Conservation (phyloP, 2,113 vertebrate species). For the Cephalopholis sonnerati region DNA sequence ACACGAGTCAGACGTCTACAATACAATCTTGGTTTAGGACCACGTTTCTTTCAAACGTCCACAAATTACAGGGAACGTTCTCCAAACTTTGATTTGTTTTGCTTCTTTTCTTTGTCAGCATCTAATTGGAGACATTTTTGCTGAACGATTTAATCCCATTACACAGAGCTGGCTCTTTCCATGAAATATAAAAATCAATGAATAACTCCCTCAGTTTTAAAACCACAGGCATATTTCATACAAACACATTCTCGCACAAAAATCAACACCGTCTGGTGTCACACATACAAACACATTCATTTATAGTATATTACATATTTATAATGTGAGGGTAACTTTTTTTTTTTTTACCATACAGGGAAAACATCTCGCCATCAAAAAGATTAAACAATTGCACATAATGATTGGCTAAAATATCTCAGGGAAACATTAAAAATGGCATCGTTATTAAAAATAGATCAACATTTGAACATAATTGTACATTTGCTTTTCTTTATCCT, state of each 20-base stretch:
- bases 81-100: slow-evolving; percentile 22
- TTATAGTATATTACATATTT: slow-evolving; percentile 78
- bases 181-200: slow-evolving; percentile 8
- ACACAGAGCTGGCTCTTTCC: slow-evolving; percentile 3
- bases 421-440: slow-evolving; percentile 33
- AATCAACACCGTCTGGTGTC: slow-evolving; percentile 3
- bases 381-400: slow-evolving; percentile 72
- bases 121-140: not conserved
- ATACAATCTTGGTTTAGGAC: not conserved
- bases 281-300: slow-evolving; percentile 62
- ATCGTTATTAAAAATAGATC: slow-evolving; percentile 51
- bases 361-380: slow-evolving; percentile 35
- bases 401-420: slow-evolving; percentile 61
- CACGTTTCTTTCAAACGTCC: not conserved
- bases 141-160: not conserved
- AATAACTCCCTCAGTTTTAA: slow-evolving; percentile 28
- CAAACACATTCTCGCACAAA: slow-evolving; percentile 21
- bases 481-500: slow-evolving; percentile 51
- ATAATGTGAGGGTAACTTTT: slow-evolving; percentile 61
- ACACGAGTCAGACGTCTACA: not conserved
- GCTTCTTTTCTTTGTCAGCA: not conserved
- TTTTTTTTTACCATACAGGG: slow-evolving; percentile 46
- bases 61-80: slow-evolving; percentile 20
- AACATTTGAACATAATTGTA: slow-evolving; percentile 72
- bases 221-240: slow-evolving; percentile 36